Conservation (phyloP, 2,888 invertebrate species). For the Mythimna ferrago region DNA sequence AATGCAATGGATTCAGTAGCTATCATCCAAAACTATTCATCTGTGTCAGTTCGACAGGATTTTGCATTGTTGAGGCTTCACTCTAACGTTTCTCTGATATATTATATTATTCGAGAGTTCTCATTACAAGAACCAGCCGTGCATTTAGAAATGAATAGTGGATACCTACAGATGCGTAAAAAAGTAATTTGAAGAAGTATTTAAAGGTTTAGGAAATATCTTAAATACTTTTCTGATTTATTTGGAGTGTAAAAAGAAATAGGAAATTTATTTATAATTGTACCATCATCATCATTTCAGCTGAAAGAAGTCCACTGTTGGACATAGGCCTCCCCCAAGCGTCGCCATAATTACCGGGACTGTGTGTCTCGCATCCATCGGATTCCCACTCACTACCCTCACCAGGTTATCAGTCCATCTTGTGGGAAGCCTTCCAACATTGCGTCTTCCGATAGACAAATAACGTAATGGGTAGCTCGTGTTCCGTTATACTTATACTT, state of each 20-base stretch:
- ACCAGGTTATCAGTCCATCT: no score
- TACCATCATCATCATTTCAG: no score
- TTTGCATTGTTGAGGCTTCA: slow-evolving; percentile 25
- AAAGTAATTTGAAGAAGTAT: background rate
- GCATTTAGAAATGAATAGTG: background rate
- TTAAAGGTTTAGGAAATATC: background rate
- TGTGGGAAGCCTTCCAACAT: no score
- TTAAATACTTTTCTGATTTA: background rate
- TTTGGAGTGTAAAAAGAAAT: background rate
- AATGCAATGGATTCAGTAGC: slow-evolving; percentile 35
- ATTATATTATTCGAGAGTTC: background rate
- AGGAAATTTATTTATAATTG: no score
- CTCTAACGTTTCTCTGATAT: background rate
- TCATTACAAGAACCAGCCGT: background rate
- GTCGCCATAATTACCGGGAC: no score
- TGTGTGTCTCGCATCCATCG: no score
- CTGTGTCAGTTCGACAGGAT: slow-evolving; percentile 34
- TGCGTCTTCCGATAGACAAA: no score
- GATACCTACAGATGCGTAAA: background rate
- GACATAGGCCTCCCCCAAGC: no score
- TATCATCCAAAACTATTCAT: slow-evolving; percentile 45
- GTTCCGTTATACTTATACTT: background rate
- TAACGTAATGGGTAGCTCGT: no score
- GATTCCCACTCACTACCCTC: no score
- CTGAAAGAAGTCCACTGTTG: no score